These are phyloP conservation scores for Zaprionus davidi DNA, from an alignment of 1,140 invertebrate genomes.

Conservation along the genomic window DNA sequence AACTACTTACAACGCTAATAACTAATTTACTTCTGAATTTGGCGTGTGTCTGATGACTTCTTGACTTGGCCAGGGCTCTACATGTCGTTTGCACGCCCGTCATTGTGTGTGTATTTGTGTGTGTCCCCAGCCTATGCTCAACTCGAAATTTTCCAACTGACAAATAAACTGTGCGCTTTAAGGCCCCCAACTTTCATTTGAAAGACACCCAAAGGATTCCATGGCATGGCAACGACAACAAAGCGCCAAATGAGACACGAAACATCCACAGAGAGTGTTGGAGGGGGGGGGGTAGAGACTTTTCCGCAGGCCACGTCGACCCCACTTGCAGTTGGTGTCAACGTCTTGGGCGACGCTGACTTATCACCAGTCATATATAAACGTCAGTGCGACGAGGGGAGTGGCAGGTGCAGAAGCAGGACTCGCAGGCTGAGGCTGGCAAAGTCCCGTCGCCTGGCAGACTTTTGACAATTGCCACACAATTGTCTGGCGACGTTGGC, in stretches of 20 bases:
- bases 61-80: slow-evolving; percentile 7
- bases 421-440: background rate
- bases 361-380: slow-evolving; percentile 80
- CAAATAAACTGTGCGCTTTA: slow-evolving; percentile 70
- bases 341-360: slow-evolving; percentile 57
- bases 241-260: slow-evolving; percentile 43
- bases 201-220: slow-evolving; percentile 75
- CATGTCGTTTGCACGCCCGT: slow-evolving; percentile 46
- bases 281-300: background rate
- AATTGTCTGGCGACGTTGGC: slow-evolving; percentile 65
- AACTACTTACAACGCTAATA: slow-evolving; percentile 81
- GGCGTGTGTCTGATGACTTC: slow-evolving; percentile 19
- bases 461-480: slow-evolving; percentile 81
- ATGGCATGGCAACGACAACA: slow-evolving; percentile 63
- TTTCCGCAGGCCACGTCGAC: slow-evolving; percentile 5
- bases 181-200: slow-evolving; percentile 16
- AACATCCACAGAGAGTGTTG: slow-evolving; percentile 2
- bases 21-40: slow-evolving; percentile 76
- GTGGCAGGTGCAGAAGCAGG: too few species aligned
- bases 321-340: slow-evolving; percentile 57
- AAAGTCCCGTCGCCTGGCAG: slow-evolving; percentile 48
- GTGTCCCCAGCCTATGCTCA: slow-evolving; percentile 68
- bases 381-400: slow-evolving; percentile 47
- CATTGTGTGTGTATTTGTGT: slow-evolving; percentile 1
- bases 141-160: slow-evolving; percentile 73